phyloP scores from a whole-genome alignment of 2,113 vertebrate genomes.

The Lipotes vexillifer region DNA sequence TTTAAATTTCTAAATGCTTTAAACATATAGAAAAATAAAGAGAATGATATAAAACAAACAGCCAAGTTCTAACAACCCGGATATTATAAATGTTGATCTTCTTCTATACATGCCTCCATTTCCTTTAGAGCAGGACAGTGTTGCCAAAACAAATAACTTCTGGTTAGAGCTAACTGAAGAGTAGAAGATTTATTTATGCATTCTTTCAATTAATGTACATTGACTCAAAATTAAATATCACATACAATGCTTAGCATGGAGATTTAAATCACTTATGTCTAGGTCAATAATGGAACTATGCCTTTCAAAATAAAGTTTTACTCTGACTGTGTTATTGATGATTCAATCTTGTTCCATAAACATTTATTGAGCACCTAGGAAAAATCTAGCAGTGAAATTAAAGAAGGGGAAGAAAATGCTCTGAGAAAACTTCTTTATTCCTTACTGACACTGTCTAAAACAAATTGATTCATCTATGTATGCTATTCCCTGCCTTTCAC shows the following conservation, averaged over 20 bases:
- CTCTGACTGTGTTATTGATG: conserved; percentile 39
- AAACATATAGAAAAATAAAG: background rate
- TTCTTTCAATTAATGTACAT: conserved; percentile 43
- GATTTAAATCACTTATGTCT: conserved; percentile 41
- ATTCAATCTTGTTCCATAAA: conserved; percentile 55
- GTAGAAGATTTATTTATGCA: background rate
- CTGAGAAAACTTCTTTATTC: conserved; percentile 40
- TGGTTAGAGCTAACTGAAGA: conserved; percentile 28
- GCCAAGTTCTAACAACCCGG: background rate
- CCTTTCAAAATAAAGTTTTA: conserved; percentile 57
- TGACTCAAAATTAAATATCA: conserved; percentile 45
- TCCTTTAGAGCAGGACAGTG: background rate
- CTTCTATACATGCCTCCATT: background rate
- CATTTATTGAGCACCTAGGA: conserved; percentile 38
- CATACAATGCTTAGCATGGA: background rate
- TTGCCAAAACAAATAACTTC: conserved; percentile 37
- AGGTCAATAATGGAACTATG: conserved; percentile 43
- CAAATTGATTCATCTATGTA: conserved; percentile 1
- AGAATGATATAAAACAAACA: background rate
- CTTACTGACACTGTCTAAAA: conserved; percentile 46
- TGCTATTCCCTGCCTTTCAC: conserved; percentile 40
- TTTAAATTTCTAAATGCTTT: background rate
- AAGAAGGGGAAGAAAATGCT: conserved; percentile 23
- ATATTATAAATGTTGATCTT: conserved; percentile 31
- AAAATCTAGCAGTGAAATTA: conserved; percentile 55